Conservation (phyloP, 2,113 vertebrate species). For the Gymnorhina tibicen region DNA sequence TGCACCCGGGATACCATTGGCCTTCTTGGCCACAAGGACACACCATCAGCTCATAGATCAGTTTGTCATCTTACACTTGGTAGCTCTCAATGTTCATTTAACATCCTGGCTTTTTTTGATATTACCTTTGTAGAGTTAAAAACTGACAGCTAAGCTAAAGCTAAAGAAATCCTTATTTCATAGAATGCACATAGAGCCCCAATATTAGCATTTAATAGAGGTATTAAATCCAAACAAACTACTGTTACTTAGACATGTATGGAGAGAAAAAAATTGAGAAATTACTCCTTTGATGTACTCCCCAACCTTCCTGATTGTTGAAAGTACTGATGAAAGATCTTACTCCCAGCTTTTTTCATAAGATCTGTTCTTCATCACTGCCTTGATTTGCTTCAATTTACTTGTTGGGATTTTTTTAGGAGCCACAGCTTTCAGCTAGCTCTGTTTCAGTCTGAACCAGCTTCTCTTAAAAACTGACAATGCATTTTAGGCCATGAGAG, state of each 20-base stretch:
- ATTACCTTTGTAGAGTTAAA: not conserved
- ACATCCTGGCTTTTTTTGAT: not conserved
- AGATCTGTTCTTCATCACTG: not conserved
- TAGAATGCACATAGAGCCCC: not conserved
- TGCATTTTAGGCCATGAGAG: not conserved
- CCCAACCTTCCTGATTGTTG: not conserved
- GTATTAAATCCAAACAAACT: not conserved
- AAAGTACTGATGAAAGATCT: not conserved
- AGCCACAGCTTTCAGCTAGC: not conserved
- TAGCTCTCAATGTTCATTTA: not conserved
- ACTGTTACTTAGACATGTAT: not conserved
- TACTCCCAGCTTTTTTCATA: not conserved
- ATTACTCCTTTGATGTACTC: not conserved
- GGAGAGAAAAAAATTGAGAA: not conserved
- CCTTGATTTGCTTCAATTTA: not conserved
- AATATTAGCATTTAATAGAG: not conserved
- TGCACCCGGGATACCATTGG: rapidly evolving
- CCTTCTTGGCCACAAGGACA: no score
- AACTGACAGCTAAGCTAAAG: not conserved
- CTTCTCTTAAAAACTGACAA: not conserved
- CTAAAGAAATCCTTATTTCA: not conserved
- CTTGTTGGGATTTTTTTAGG: not conserved
- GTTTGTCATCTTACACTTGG: not conserved
- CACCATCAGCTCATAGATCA: not conserved
- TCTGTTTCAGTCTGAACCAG: not conserved